Percentiles rank a stretch among this genome's conserved stretches.
Evolutionary conservation across 2,888 invertebrate genomes (phyloP).

Genomic region (Synergus japonicus): DNA sequence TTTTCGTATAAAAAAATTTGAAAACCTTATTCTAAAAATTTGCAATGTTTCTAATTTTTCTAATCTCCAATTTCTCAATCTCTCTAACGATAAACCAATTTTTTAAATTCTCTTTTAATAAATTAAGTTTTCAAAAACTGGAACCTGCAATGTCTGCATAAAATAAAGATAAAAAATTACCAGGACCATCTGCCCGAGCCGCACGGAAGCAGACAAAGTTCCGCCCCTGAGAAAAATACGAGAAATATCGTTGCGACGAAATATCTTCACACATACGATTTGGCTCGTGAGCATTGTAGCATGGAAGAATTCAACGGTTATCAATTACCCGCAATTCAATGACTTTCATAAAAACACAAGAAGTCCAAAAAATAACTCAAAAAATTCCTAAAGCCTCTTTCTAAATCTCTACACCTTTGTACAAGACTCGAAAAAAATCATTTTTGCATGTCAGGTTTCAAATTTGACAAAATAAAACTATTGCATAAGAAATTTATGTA

Average conservation of each 20-base stretch:
- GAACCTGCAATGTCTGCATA: constrained; percentile 15
- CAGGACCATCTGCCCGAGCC: constrained; percentile 28
- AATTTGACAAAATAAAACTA: not conserved
- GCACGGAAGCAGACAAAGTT: constrained; percentile 30
- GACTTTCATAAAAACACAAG: not conserved
- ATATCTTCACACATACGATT: constrained; percentile 31
- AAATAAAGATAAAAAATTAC: constrained; percentile 40
- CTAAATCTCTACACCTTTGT: not conserved
- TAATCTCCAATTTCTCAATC: not conserved
- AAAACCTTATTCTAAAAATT: not conserved
- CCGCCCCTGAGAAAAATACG: constrained; percentile 35
- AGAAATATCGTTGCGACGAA: constrained; percentile 35
- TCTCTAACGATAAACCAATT: not conserved
- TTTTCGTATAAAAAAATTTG: too few species aligned
- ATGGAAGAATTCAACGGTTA: not conserved
- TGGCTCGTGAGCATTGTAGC: constrained; percentile 8
- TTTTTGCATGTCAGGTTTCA: not conserved
- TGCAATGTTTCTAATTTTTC: not conserved
- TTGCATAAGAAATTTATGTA: not conserved
- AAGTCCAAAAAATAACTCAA: not conserved
- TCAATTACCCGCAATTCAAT: not conserved
- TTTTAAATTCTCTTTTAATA: not conserved
- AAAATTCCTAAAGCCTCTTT: not conserved
- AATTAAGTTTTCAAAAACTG: not conserved
- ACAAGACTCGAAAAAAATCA: not conserved